Base-by-base conservation (phyloP, 2,113 vertebrate species). In the Engystomops pustulosus region DNA sequence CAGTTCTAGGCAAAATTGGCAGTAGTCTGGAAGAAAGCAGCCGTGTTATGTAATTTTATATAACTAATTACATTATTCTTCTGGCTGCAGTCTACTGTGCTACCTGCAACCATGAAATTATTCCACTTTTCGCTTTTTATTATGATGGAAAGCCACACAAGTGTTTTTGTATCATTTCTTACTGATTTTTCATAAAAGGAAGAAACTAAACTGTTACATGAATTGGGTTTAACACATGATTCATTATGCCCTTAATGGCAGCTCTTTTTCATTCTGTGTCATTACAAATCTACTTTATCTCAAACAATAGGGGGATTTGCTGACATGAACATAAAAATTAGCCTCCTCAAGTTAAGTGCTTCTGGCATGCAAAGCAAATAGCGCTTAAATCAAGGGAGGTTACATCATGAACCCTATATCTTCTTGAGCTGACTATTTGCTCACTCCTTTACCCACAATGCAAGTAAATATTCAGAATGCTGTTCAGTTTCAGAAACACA, bases 261-360 rank as follows among this genome's bases (percentile, higher is more conserved):
- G 25, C 27, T 30, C 14, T 62, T 27, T 60, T 62, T 62, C 58
- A 14, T 3, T 62, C 27, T 30, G 55, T 55, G 55, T 30, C 58
- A 62, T 62, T 30, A 62, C 58, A 27, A 62, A 62, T 62, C 58
- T 62, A 30, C 14, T 62, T 62, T 62, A 62, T 62, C 58, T 62
- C 27, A 62, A 62, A 62, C 27, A 62, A 62, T 30, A 62, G 58
- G 25, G 27, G 27, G 27, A 62, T 30, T 62, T 62, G 58, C 58
- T 30, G 58, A 62, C 58, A 62, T 62, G 58, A 62, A 15, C 58
- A 62, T 62, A 62, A 62, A 58, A 62, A 62, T 30, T 30, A 30
- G 11, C 27, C 27, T 27, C 5, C 58, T 62, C 58, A 20, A 17
- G 60, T 65, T 65, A 27, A 65, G 27, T 65, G 65, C 32, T 71